These are phyloP conservation scores for Cliona cf. orientalis DNA, from an alignment of 37 sponge, comb jelly and placozoan genomes.

Conservation along the genomic window DNA sequence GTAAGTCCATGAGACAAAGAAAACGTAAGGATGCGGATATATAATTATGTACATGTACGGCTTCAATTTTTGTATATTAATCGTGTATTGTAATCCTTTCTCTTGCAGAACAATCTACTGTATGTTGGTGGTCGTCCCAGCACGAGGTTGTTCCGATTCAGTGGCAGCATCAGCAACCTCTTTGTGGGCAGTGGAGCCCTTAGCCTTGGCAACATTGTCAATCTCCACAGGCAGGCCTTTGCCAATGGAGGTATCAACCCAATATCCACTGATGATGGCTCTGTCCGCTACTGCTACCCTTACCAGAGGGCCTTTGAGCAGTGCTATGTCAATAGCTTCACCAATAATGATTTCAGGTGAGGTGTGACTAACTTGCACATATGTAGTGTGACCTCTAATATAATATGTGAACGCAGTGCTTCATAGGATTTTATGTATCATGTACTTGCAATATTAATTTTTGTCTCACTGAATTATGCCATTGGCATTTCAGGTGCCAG, in stretches of 20 bases:
- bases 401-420: neutral
- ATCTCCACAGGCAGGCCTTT: conserved; percentile 34
- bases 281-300: conserved; percentile 51
- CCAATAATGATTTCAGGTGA: conserved; percentile 43
- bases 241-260: conserved; percentile 13
- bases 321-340: conserved; percentile 45
- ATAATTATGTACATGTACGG: neutral
- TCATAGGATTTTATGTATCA: neutral
- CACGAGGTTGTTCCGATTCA: conserved; percentile 69
- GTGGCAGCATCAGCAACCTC: conserved; percentile 71
- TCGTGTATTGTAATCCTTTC: neutral
- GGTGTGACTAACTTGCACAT: neutral
- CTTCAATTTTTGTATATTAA: neutral
- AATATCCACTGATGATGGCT: neutral
- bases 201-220: conserved; percentile 29
- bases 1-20: conserved; percentile 23
- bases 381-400: neutral
- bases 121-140: conserved; percentile 83
- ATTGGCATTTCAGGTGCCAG: conserved; percentile 20
- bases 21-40: neutral
- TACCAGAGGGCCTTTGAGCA: conserved; percentile 6
- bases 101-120: conserved; percentile 53
- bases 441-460: neutral
- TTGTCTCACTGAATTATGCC: neutral
- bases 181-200: conserved; percentile 63